phyloP scores from a whole-genome alignment of 2,113 vertebrate genomes.

The Elephantulus edwardii region DNA sequence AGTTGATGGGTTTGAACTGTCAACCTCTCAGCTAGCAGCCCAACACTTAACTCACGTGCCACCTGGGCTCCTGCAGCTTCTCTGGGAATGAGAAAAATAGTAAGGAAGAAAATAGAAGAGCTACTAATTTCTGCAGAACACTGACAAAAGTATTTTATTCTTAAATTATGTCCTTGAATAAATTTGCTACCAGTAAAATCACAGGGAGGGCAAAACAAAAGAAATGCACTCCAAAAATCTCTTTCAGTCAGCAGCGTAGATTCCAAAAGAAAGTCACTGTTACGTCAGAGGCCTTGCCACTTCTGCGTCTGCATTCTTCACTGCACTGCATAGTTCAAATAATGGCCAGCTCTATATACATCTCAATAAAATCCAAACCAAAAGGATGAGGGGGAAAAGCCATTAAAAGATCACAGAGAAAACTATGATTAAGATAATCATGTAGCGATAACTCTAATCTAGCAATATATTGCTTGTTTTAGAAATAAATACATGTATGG shows the following conservation, averaged over 20 bases:
- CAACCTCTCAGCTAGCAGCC: too few relatives aligned
- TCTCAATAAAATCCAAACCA: not conserved
- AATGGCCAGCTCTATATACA: not conserved
- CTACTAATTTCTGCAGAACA: not conserved
- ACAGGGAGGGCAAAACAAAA: not conserved
- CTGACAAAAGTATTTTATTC: not conserved
- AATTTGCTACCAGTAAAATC: not conserved
- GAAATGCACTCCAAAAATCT: not conserved
- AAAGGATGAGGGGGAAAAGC: not conserved
- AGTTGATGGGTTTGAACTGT: too few relatives aligned
- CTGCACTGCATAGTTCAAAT: not conserved
- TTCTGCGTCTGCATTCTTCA: not conserved
- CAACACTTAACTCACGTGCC: too few relatives aligned
- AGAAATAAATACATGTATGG: too few relatives aligned
- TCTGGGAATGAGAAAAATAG: not conserved
- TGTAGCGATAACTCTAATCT: too few relatives aligned
- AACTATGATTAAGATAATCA: too few relatives aligned
- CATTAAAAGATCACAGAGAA: not conserved
- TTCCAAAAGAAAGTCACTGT: too few relatives aligned
- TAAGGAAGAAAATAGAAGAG: not conserved
- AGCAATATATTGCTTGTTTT: too few relatives aligned
- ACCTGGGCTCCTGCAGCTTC: too few relatives aligned
- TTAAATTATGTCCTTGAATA: not conserved
- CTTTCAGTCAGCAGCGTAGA: not conserved
- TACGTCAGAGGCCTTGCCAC: too few relatives aligned